These are phyloP conservation scores for Xenopus petersii DNA, from an alignment of 2,797 vertebrate species.

Conservation along the genomic window DNA sequence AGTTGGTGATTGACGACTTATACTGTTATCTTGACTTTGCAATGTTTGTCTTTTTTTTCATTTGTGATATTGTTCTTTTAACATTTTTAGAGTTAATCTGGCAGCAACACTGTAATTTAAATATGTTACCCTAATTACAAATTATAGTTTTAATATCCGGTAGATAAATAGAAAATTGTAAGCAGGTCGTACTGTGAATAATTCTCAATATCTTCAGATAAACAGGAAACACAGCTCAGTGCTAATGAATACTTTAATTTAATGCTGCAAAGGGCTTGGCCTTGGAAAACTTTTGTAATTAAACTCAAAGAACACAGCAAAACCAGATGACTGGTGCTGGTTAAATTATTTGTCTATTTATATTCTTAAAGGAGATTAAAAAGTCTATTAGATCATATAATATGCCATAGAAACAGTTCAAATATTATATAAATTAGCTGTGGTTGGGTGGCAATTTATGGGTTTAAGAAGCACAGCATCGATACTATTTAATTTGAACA, in stretches of 20 bases:
- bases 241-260: conserved; percentile 23
- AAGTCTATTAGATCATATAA: too few relatives aligned
- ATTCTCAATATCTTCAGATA: conserved; percentile 6
- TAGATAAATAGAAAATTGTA: neutral
- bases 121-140: neutral
- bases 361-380: too few relatives aligned
- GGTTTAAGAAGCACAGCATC: too few relatives aligned
- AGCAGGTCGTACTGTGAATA: conserved; percentile 2
- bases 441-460: too few relatives aligned
- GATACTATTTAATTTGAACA: too few relatives aligned
- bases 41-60: too few relatives aligned
- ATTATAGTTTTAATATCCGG: conserved; percentile 1
- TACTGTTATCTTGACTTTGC: too few relatives aligned
- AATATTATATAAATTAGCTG: too few relatives aligned
- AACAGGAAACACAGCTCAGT: conserved; percentile 12
- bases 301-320: neutral
- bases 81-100: neutral
- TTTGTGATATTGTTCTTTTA: too few relatives aligned
- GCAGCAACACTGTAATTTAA: neutral
- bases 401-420: too few relatives aligned
- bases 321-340: neutral
- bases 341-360: neutral
- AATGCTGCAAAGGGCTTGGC: conserved; percentile 2
- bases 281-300: neutral
- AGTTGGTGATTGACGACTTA: too few relatives aligned